Percentiles rank a stretch among this genome's conserved stretches.
These are phyloP conservation scores for Canis aureus DNA, from an alignment of 2,113 vertebrate genomes.

Conservation along the genomic window DNA sequence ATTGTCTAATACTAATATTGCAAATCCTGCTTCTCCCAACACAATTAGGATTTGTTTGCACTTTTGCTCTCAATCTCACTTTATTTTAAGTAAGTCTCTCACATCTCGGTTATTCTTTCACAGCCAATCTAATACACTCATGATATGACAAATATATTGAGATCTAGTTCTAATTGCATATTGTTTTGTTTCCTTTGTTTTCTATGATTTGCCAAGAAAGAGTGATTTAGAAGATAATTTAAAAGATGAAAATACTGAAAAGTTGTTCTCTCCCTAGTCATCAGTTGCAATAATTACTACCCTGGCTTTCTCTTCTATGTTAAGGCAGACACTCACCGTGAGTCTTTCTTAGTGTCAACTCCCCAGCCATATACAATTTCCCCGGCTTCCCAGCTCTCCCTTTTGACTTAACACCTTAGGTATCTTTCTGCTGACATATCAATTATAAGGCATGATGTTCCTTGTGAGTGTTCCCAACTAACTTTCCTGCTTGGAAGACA, in stretches of 20 bases:
- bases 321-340: background rate
- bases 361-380: background rate
- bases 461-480: background rate
- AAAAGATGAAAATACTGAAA: conserved; percentile 8
- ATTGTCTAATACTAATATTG: background rate
- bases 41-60: conserved; percentile 37
- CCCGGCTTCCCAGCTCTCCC: background rate
- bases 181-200: conserved; percentile 40
- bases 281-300: background rate
- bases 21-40: background rate
- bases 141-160: conserved; percentile 7
- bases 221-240: conserved; percentile 40
- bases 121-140: conserved; percentile 22
- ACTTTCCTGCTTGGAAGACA: background rate
- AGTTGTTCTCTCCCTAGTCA: background rate
- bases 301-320: background rate
- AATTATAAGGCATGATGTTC: background rate
- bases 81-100: conserved; percentile 44
- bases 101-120: conserved; percentile 27
- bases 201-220: conserved; percentile 31
- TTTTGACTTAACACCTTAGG: conserved; percentile 42
- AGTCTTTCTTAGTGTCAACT: background rate
- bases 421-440: background rate
- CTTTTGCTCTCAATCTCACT: conserved; percentile 6
- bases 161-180: conserved; percentile 26